These are phyloP conservation scores for Urophycis tenuis DNA, from an alignment of 2,797 vertebrate genomes.

Conservation along the genomic window DNA sequence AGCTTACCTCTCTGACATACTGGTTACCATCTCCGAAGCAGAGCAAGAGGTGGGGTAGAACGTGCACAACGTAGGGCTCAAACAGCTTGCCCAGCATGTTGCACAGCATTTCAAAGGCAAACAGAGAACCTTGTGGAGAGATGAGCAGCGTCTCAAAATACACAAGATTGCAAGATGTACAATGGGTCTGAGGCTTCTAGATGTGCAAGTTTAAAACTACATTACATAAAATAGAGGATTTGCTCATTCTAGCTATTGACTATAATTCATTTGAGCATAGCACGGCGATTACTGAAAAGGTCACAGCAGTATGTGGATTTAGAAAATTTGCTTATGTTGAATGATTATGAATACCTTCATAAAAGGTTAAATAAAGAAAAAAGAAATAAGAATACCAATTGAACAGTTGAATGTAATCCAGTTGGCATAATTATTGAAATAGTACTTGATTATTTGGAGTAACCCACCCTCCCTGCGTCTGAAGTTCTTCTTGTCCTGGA, in stretches of 20 bases:
- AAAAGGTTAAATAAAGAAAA: no score
- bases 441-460: neutral
- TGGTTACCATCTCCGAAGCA: conserved; percentile 99
- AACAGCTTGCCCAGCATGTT: conserved; percentile 98
- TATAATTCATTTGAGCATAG: neutral
- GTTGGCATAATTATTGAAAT: neutral
- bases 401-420: no score
- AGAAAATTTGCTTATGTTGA: neutral
- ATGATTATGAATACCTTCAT: neutral
- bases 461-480: conserved; percentile 87
- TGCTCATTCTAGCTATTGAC: neutral
- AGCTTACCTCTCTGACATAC: conserved; percentile 91
- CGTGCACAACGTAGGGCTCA: conserved; percentile 95
- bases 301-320: neutral
- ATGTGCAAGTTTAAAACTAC: no score
- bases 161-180: neutral
- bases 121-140: conserved; percentile 78
- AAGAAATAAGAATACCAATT: neutral
- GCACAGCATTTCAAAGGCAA: conserved; percentile 99
- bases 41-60: conserved; percentile 91
- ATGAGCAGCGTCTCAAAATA: neutral
- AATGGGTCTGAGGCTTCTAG: neutral
- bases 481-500: conserved; percentile 99
- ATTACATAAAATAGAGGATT: neutral
- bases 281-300: neutral